A percentile compares a stretch with the other conserved stretches of the same genome.
phyloP scores from a whole-genome alignment of 2,113 vertebrate species.

The Arvicanthis niloticus region DNA sequence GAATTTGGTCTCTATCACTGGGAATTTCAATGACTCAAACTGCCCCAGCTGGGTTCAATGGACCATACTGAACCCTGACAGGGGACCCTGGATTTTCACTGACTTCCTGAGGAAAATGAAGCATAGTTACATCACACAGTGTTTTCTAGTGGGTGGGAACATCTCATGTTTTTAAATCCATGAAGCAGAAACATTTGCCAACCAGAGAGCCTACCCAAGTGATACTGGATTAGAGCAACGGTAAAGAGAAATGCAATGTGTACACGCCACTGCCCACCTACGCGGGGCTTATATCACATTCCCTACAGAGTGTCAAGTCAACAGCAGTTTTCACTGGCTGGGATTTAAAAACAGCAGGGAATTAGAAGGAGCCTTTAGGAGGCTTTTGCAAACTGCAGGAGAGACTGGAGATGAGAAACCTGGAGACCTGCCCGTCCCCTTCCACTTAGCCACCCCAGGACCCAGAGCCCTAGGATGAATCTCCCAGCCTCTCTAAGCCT shows the following conservation, averaged over 20 bases:
- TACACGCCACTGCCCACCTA: slow-evolving; percentile 48
- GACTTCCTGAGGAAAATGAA: slow-evolving; percentile 56
- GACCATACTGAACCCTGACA: slow-evolving; percentile 6
- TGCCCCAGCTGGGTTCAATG: slow-evolving; percentile 17
- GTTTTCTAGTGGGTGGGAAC: slow-evolving; percentile 65
- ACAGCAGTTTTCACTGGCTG: slow-evolving; percentile 38
- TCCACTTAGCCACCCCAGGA: not conserved
- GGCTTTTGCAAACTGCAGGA: not conserved
- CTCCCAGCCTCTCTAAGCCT: not conserved
- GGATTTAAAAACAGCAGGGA: slow-evolving; percentile 47
- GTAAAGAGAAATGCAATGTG: slow-evolving; percentile 51
- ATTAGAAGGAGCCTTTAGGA: not conserved
- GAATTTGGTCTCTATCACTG: slow-evolving; percentile 56
- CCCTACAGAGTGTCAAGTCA: not conserved
- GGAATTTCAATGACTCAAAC: slow-evolving; percentile 58
- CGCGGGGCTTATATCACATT: slow-evolving; percentile 26
- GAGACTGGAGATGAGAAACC: not conserved
- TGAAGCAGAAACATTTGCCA: slow-evolving; percentile 60
- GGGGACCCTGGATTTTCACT: slow-evolving; percentile 33
- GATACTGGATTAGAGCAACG: slow-evolving; percentile 52
- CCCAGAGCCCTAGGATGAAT: not conserved
- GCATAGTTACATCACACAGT: slow-evolving; percentile 35
- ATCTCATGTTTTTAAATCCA: slow-evolving; percentile 62
- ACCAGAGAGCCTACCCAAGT: slow-evolving; percentile 59
- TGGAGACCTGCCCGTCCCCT: not conserved